Evolutionary conservation across 2,888 invertebrate genomes (phyloP).

Genomic region (Cryptus armator): DNA sequence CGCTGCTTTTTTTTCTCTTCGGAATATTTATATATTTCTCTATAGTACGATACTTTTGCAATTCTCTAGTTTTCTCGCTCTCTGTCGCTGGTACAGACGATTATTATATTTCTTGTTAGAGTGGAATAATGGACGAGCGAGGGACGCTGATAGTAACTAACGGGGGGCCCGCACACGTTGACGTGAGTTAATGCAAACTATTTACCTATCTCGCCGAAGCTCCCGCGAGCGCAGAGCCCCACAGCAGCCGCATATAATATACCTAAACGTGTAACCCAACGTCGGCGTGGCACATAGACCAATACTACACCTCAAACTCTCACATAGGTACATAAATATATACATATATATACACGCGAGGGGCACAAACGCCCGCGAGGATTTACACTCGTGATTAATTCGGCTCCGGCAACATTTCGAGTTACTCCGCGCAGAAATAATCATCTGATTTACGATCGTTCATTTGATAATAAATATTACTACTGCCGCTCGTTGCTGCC

Average conservation of each 20-base stretch:
- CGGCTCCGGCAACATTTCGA: conserved; percentile 70
- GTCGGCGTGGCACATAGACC: conserved; percentile 6
- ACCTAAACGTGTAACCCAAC: conserved; percentile 10
- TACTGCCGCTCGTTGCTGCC: conserved; percentile 1
- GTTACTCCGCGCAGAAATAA: conserved; percentile 71
- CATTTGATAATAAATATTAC: conserved; percentile 71
- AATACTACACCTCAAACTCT: conserved; percentile 9
- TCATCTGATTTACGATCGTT: conserved; percentile 73
- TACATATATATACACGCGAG: neutral
- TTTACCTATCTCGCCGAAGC: conserved; percentile 71
- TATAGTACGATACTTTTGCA: neutral
- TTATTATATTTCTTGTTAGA: conserved; percentile 64
- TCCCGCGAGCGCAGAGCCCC: conserved; percentile 62
- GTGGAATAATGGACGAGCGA: conserved; percentile 64
- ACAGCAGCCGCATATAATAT: conserved; percentile 49
- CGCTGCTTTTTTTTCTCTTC: conserved; percentile 33
- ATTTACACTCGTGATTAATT: conserved; percentile 73
- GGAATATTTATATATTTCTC: neutral
- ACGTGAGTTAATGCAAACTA: conserved; percentile 74
- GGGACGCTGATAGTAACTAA: conserved; percentile 58
- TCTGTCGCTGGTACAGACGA: conserved; percentile 21
- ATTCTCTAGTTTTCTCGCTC: conserved; percentile 19
- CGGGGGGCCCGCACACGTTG: conserved; percentile 71
- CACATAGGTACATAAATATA: neutral
- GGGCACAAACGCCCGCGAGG: conserved; percentile 67